These are phyloP conservation scores for Apogon talboti DNA, from an alignment of 2,797 vertebrate genomes.

Conservation along the genomic window DNA sequence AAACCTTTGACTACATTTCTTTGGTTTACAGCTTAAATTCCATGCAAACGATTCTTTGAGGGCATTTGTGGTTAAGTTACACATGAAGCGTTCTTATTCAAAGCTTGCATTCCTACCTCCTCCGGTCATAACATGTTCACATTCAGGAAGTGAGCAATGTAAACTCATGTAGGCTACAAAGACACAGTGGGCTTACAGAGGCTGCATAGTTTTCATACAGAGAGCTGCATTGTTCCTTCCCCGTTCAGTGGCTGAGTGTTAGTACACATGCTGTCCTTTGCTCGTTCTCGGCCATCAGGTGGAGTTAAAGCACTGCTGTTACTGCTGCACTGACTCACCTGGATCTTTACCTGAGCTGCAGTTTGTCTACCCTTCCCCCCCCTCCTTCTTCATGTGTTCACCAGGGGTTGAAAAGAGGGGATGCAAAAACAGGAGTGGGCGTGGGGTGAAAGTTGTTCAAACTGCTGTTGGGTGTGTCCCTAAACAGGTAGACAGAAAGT, in stretches of 20 bases:
- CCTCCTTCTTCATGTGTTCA: not conserved
- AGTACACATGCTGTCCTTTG: constrained; percentile 22
- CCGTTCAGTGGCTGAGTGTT: constrained; percentile 9
- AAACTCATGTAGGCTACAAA: constrained; percentile 40
- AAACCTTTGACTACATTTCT: not conserved
- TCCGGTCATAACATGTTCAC: constrained; percentile 33
- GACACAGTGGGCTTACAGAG: constrained; percentile 15
- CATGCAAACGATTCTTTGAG: constrained; percentile 21
- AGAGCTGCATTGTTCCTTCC: constrained; percentile 37
- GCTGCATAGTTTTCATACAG: constrained; percentile 17
- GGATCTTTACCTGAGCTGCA: constrained; percentile 63
- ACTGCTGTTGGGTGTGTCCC: constrained; percentile 64
- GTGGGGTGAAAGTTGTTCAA: constrained; percentile 49
- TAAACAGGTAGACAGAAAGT: constrained; percentile 61
- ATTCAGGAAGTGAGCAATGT: constrained; percentile 47
- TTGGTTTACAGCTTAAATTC: constrained; percentile 31
- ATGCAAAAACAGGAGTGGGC: constrained; percentile 45
- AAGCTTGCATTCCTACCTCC: constrained; percentile 37
- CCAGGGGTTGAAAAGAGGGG: not conserved
- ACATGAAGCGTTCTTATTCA: constrained; percentile 32
- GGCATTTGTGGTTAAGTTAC: constrained; percentile 26
- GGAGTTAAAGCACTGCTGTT: constrained; percentile 54
- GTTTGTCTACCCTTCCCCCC: constrained; percentile 48
- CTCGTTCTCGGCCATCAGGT: constrained; percentile 66
- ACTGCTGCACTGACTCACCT: constrained; percentile 67